Base-by-base conservation (phyloP, 35 echinoderm and acorn worm genomes). In the Ophioderma brevispina region DNA sequence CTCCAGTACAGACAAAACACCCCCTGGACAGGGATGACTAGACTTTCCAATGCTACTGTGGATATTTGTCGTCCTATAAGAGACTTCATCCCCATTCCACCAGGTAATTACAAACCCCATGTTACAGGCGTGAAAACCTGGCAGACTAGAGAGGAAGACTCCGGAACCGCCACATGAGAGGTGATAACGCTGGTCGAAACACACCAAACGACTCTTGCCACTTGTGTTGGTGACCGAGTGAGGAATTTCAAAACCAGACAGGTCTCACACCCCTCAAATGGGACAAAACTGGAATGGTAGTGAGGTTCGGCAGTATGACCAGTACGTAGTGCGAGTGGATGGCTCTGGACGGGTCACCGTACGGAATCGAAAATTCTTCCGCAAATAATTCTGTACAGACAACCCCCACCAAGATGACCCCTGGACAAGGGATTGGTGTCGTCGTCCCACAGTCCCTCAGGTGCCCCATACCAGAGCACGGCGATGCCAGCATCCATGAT, bases 11-110 rank as follows among this genome's bases (percentile, higher is more conserved):
- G 38, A 31, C 40, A 84, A 13, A 84, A n/a, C n/a, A n/a, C n/a
- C n/a, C 81, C 30, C 43, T 28, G 1, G 43, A 84, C 38, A 18
- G n/a, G 13, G 33, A 15, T 10, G n/a, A 84, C 81, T 40, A 84
- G 50, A 55, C 37, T 40, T 46, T 84, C 81, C 39, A 36, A 25
- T 8, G 43, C 39, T n/a, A 23, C 31, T 55, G 40, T 84, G 81
- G 11, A 41, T 84, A 36, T 84, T 84, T 84, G 35, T n/a, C n/a
- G n/a, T n/a, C n/a, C n/a, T n/a, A n/a, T n/a, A n/a, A n/a, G n/a
- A n/a, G n/a, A n/a, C n/a, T 84, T 86, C 89, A 86, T 91, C 81
- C 59, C 81, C 31, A 86, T 86, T 23, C 55, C 15, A 1, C 81
- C 63, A 32, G 81, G 81, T 0, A 86, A 76, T 0, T 91, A 86